Base-by-base conservation (phyloP, 2,888 invertebrate genomes). In the Abrostola triplasia region DNA sequence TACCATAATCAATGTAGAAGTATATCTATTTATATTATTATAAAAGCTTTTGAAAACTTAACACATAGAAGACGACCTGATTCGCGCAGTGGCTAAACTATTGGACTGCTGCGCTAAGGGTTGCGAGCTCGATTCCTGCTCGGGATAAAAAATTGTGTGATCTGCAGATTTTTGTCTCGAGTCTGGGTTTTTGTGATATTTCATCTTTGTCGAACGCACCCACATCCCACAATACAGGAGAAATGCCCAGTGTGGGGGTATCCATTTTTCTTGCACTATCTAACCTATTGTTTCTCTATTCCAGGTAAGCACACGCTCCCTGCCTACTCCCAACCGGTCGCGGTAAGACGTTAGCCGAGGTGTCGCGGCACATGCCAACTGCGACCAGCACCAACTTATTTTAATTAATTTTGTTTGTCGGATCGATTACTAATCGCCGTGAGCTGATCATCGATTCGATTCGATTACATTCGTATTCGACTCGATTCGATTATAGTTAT, bases 401-500 rank as follows among this genome's bases (percentile, higher is more conserved):
- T 70, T 62, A 78, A 78, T 73, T 68, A 74, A 71, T 68, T 73
- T 60, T 47, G 59, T 66, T 65, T 37, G 63, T 48, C 40, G 41
- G 54, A 59, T 63, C 67, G 63, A 60, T 67, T 55, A 61, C 71
- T 71, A 79, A 74, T 77, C 64, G 59, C 63, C 47, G 49, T 59
- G 48, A 68, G 53, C 51, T 61, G 67, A 69, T 73, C 74, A 79
- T 78, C 80, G 73, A 71, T 61, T 66, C 56, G 53, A 60, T 63
- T 77, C 63, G 49, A 69, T 58, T 73, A 72, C 68, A 37, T 61
- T 24, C 24, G 24, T 72, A 60, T 63, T 67, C 55, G 64, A 67
- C 51, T 70, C 62, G 67, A 73, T 76, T 77, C 73, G 69, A 77
- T 81, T 73, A 78, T 70, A 50, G 67, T 51, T 69, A 59, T 73